Conservation (phyloP, 2,888 invertebrate species). For the Oxytorus armatus region DNA sequence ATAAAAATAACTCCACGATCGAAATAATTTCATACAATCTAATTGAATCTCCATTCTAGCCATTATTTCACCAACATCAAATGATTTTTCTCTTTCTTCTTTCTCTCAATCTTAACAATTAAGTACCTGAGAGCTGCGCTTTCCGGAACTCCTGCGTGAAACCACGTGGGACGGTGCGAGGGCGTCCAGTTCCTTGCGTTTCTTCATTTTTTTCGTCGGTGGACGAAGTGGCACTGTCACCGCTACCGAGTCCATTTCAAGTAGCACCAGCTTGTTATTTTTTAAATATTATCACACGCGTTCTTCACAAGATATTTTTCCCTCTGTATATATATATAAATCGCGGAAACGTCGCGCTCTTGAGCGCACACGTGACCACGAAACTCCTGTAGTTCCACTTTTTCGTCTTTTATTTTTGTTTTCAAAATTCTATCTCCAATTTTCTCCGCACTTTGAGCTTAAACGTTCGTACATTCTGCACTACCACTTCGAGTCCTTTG, state of each 20-base stretch:
- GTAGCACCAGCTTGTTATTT: slow-evolving; percentile 71
- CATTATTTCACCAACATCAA: no score
- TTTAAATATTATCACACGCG: slow-evolving; percentile 7
- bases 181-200: slow-evolving; percentile 91
- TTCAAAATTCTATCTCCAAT: slow-evolving; percentile 11
- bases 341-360: no score
- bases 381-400: no score
- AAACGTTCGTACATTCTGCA: slow-evolving; percentile 9
- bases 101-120: no score
- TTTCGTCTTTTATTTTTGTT: background rate
- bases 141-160: slow-evolving; percentile 82
- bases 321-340: no score
- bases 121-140: slow-evolving; percentile 81
- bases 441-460: slow-evolving; percentile 4
- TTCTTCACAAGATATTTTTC: background rate
- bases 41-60: no score
- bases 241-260: slow-evolving; percentile 87
- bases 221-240: slow-evolving; percentile 88
- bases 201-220: slow-evolving; percentile 90
- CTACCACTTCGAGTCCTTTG: background rate
- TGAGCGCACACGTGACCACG: slow-evolving; percentile 15
- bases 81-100: no score
- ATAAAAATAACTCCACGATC: no score
- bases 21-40: no score
- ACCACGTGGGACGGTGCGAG: slow-evolving; percentile 86